Evolutionary conservation across 1,140 invertebrate genomes (phyloP).

Genomic region (Asobara japonica): DNA sequence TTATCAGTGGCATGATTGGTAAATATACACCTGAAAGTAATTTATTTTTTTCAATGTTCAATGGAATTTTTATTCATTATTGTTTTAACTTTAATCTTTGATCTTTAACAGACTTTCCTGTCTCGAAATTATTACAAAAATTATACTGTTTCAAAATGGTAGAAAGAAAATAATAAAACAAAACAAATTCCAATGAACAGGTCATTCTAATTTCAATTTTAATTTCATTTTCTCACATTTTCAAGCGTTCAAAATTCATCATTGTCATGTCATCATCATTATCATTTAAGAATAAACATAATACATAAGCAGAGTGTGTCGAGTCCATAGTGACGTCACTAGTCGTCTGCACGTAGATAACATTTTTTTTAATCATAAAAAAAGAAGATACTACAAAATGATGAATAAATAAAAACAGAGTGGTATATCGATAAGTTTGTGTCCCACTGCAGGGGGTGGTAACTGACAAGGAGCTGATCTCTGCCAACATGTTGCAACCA

Average conservation of each 20-base stretch:
- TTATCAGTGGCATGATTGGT: conserved; percentile 8
- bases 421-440: conserved; percentile 69
- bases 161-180: background rate
- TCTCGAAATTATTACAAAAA: too few species aligned
- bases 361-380: conserved; percentile 8
- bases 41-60: background rate
- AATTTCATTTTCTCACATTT: too few species aligned
- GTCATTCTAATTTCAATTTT: background rate
- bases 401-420: conserved; percentile 47
- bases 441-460: conserved; percentile 68
- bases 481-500: conserved; percentile 65
- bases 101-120: too few species aligned
- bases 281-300: conserved; percentile 12
- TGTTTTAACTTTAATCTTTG: background rate
- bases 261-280: background rate
- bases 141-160: too few species aligned
- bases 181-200: background rate
- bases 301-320: conserved; percentile 10
- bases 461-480: conserved; percentile 67
- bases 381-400: conserved; percentile 35
- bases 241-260: background rate
- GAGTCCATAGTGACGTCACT: conserved; percentile 25
- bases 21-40: background rate
- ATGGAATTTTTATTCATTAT: background rate
- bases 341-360: conserved; percentile 37